A percentile compares a stretch with the other conserved stretches of the same genome.
phyloP scores from a whole-genome alignment of 2,888 invertebrate genomes.

The Arge pagana region DNA sequence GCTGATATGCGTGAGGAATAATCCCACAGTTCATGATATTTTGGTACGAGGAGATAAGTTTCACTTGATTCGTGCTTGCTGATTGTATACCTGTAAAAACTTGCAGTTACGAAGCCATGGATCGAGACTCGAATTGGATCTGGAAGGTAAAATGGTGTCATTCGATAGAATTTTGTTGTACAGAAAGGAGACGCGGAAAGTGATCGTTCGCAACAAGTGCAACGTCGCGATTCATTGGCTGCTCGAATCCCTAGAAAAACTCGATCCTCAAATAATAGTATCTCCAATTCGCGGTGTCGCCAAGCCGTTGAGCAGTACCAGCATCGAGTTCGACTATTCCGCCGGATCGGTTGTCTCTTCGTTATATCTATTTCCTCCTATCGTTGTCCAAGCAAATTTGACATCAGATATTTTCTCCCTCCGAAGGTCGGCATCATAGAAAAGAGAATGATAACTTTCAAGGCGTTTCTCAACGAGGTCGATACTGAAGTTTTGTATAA shows the following conservation, averaged over 20 bases:
- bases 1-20: conserved; percentile 61
- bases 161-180: conserved; percentile 65
- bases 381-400: neutral
- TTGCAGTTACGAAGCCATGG: conserved; percentile 60
- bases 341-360: conserved; percentile 34
- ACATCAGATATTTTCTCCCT: neutral
- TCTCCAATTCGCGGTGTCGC: conserved; percentile 32
- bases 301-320: conserved; percentile 28
- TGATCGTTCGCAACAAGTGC: conserved; percentile 64
- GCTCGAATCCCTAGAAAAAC: conserved; percentile 57
- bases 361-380: neutral
- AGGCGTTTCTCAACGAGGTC: conserved; percentile 55
- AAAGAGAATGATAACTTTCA: conserved; percentile 28
- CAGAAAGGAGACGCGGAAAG: conserved; percentile 59
- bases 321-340: conserved; percentile 39
- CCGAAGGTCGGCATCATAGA: conserved; percentile 19
- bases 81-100: neutral
- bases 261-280: conserved; percentile 47
- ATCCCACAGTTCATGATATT: conserved; percentile 63
- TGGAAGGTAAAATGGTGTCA: conserved; percentile 54
- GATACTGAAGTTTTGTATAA: conserved; percentile 59
- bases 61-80: neutral
- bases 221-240: conserved; percentile 64
- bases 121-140: conserved; percentile 60
- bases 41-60: conserved; percentile 40